Evolutionary conservation across 2,113 vertebrate species (phyloP), one percentile per base, ranked within the genome.

Genomic region (Platanista minor): DNA sequence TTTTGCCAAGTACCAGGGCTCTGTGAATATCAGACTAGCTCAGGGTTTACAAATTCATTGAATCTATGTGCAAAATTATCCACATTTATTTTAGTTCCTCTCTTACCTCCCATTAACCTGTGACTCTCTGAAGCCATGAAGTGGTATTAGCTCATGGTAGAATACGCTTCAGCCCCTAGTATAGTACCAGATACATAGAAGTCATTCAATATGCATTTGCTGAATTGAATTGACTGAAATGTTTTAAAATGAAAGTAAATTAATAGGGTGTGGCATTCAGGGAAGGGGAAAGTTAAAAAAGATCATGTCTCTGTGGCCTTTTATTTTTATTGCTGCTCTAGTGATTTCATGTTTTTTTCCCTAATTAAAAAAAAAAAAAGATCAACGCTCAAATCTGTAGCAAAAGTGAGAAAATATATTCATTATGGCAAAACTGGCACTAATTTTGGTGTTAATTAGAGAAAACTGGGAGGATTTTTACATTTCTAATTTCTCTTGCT

Each of bases 1-100:
- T 96, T 98, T 98, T 97, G 86, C 93, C 91, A 97, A 97, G 90
- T 27, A 88, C 13, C 77, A 61, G 18, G 66, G 80, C 17, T 71
- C 23, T 81, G 4, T 83, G 87, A 94, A 96, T 97, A 57, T 0
- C n/a, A 83, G 23, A 84, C 21, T 81, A 89, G 14, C 14, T 77
- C 14, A 2, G 3, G 13, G 20, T 90, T 92, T 95, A 81, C 92
- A 96, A 78, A 93, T 95, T 91, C 61, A 67, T 49, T 92, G 81
- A 92, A 87, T 54, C 41, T 69, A 9, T 69, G 36, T 33, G 49
- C 10, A 81, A 81, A 91, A 93, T 64, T 43, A 84, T 54, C 33
- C 31, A 80, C 7, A 39, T 39, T 85, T 67, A 69, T 64, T 94
- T 93, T 64, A 64, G 46, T 57, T 87, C 23, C 7, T 67, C 15